phyloP scores from a whole-genome alignment of 2,113 vertebrate genomes.

The Dolichotis patagonum region DNA sequence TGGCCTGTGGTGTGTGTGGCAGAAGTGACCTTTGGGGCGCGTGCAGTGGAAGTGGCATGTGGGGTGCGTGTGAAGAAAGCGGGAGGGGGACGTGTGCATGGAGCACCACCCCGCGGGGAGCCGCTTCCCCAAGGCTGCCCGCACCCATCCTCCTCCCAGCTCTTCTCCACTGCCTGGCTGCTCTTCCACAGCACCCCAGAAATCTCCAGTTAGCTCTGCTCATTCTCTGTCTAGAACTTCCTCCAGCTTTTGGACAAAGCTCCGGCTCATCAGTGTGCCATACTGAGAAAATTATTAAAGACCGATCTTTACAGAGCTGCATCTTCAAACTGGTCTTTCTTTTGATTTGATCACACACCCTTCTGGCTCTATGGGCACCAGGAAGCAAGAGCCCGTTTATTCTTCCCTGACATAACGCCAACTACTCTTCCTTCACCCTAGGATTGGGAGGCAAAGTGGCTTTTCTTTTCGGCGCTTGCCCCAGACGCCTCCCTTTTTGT shows the following conservation, averaged over 20 bases:
- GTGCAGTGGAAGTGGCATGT: background rate
- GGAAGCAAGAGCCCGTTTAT: background rate
- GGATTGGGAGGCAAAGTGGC: background rate
- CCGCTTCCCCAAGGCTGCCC: background rate
- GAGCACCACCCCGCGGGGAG: background rate
- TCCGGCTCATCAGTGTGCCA: background rate
- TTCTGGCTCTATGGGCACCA: background rate
- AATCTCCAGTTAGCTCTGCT: background rate
- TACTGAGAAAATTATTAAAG: background rate
- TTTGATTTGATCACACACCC: background rate
- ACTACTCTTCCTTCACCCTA: background rate
- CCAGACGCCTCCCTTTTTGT: background rate
- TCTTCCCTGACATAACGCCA: background rate
- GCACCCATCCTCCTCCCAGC: rapidly evolving
- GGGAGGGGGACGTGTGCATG: rapidly evolving
- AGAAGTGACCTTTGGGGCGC: too few relatives aligned
- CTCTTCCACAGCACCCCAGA: background rate
- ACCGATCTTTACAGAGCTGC: background rate
- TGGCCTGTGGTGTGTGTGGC: too few relatives aligned
- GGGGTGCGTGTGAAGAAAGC: rapidly evolving
- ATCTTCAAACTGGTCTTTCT: background rate
- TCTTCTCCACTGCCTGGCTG: too few relatives aligned
- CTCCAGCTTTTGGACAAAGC: background rate
- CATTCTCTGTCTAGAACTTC: background rate
- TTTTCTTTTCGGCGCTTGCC: background rate